Base-by-base conservation (phyloP, 2,888 invertebrate genomes). In the Synergus itoensis region DNA sequence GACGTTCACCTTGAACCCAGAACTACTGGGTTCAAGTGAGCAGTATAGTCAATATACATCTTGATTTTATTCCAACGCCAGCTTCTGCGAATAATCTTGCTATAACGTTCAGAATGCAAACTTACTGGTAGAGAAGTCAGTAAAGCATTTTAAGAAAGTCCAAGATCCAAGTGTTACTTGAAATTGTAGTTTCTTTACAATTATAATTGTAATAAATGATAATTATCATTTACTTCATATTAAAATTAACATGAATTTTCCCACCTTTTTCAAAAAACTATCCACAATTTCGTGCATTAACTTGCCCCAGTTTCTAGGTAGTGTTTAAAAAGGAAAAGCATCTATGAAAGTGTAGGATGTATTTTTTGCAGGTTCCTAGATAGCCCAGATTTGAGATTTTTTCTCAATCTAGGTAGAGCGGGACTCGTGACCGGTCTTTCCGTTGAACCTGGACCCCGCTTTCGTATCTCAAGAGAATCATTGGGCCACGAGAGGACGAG, bases 351-450 rank as follows among this genome's bases (percentile, higher is more conserved):
- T 73, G 36, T n/a, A 73, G 16, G 1, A 48, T 48, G 64, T 57
- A 18, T 78, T 67, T 64, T 69, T 77, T 63, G 43, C 77, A 28
- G 62, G 28, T 28, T 28, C 75, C 76, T 67, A 64, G 65, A 73
- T 84, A 86, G 82, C 82, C 84, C 81, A 86, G 84, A 87, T 87
- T 85, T 86, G 81, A 77, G 82, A 80, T 82, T 81, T 77, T 81
- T 83, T 80, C 84, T 76, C 67, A 36, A 65, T 69, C 80, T 73
- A 53, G 53, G n/a, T 48, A 69, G 21, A 73, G 73, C 48, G 63
- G 28, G 77, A 80, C 77, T 89, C 90, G 90, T 90, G 90, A 90
- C 88, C 83, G 84, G 84, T 87, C 85, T 88, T 88, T 84, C 85
- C 86, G 81, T 84, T 86, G 85, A 88, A 88, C 87, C 85, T 86